Percentiles rank a stretch among this genome's conserved stretches.
Conservation (phyloP, 2,797 vertebrate genomes). For the Yasuhikotakia modesta region DNA sequence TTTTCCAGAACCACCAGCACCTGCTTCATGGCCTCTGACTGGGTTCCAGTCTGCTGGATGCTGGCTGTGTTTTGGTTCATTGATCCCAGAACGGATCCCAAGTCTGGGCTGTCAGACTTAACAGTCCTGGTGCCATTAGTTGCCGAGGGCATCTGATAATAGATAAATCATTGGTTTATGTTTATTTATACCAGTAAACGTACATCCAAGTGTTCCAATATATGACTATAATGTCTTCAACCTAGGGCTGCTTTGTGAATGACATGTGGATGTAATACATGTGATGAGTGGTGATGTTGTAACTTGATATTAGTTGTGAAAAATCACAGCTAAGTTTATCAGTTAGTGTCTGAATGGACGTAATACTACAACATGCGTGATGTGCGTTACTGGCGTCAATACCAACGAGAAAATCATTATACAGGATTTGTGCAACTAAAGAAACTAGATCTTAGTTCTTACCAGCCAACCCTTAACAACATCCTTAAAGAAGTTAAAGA, state of each 20-base stretch:
- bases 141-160: conserved; percentile 91
- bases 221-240: neutral
- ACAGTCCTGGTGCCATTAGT: conserved; percentile 87
- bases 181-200: neutral
- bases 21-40: conserved; percentile 94
- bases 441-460: neutral
- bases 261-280: neutral
- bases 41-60: conserved; percentile 70
- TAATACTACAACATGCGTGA: neutral
- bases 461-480: neutral
- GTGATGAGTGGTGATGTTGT: neutral
- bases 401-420: neutral
- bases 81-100: conserved; percentile 80
- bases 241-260: neutral
- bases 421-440: neutral
- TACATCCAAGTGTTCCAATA: neutral
- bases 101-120: conserved; percentile 82
- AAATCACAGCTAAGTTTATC: neutral
- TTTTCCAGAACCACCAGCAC: conserved; percentile 92
- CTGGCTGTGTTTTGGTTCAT: conserved; percentile 67
- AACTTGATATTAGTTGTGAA: neutral
- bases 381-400: neutral
- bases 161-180: neutral
- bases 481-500: no score
- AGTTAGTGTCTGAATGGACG: neutral